phyloP scores from a whole-genome alignment of 2,888 invertebrate species.

The Eupithecia exiguata region DNA sequence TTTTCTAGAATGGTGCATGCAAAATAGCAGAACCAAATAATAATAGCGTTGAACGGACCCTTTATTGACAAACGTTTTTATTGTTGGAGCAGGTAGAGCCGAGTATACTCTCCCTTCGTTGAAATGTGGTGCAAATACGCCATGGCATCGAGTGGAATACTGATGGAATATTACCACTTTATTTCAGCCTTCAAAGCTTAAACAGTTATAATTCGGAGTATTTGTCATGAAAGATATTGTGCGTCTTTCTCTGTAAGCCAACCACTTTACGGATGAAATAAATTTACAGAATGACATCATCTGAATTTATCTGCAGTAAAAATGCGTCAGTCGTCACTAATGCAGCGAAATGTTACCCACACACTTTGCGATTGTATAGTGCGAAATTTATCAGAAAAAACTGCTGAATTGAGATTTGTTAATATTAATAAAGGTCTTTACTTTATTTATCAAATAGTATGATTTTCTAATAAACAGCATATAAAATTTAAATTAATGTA shows the following conservation, averaged over 20 bases:
- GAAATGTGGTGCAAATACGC: constrained; percentile 64
- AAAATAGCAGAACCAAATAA: constrained; percentile 34
- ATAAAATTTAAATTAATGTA: not conserved
- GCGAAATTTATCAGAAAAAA: not conserved
- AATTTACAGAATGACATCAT: constrained; percentile 43
- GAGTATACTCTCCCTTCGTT: constrained; percentile 66
- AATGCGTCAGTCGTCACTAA: constrained; percentile 7
- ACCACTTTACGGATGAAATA: not conserved
- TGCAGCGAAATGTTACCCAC: not conserved
- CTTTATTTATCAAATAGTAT: not conserved
- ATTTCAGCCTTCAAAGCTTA: not conserved
- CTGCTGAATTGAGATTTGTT: not conserved
- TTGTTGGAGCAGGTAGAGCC: constrained; percentile 76
- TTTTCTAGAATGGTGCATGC: constrained; percentile 6
- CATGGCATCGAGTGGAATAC: constrained; percentile 52
- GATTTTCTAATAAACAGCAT: not conserved
- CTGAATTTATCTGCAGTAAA: constrained; percentile 38
- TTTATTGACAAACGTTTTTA: constrained; percentile 70
- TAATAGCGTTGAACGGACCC: constrained; percentile 55
- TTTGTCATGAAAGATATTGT: not conserved
- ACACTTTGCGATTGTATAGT: not conserved
- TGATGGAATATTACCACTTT: constrained; percentile 54
- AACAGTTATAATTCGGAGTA: not conserved
- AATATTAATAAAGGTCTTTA: not conserved
- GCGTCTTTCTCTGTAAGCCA: not conserved